A percentile compares a stretch with the other conserved stretches of the same genome.
Evolutionary conservation across 1,140 invertebrate species (phyloP).

Genomic region (Andrena cerasifolii): DNA sequence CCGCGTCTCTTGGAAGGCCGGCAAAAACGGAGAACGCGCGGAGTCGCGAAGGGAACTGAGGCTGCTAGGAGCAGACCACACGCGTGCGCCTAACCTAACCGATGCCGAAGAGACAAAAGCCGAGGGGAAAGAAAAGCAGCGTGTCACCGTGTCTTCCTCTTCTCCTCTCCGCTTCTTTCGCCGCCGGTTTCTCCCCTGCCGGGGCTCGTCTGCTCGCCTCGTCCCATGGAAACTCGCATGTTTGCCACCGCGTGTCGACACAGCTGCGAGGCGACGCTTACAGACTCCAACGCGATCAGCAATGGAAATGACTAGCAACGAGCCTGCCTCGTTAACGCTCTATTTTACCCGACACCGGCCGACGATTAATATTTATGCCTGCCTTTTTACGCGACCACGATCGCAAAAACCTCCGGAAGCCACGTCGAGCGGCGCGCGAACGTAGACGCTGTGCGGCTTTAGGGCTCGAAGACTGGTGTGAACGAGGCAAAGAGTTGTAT

Average conservation of each 20-base stretch:
- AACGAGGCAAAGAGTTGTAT: too few relatives aligned
- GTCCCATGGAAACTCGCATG: constrained; percentile 33
- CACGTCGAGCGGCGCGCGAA: too few relatives aligned
- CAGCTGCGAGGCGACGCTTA: constrained; percentile 28
- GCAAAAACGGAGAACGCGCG: not conserved
- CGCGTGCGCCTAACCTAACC: not conserved
- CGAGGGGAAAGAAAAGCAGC: constrained; percentile 10
- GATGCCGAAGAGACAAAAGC: not conserved
- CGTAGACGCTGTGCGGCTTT: too few relatives aligned
- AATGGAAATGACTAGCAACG: constrained; percentile 48
- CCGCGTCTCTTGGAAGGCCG: not conserved
- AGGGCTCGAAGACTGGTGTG: too few relatives aligned
- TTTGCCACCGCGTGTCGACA: constrained; percentile 49
- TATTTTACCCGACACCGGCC: constrained; percentile 12
- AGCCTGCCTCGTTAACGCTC: constrained; percentile 47
- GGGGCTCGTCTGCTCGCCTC: not conserved
- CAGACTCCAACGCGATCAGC: constrained; percentile 27
- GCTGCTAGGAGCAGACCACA: constrained; percentile 6
- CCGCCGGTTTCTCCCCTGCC: constrained; percentile 19
- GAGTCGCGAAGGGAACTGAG: constrained; percentile 1
- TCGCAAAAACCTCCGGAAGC: not conserved
- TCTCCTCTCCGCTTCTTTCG: constrained; percentile 9
- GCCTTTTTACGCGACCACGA: not conserved
- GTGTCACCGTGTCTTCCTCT: not conserved
- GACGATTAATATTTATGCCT: constrained; percentile 27